phyloP scores from a whole-genome alignment of 2,888 invertebrate genomes.

The Biston betularia region DNA sequence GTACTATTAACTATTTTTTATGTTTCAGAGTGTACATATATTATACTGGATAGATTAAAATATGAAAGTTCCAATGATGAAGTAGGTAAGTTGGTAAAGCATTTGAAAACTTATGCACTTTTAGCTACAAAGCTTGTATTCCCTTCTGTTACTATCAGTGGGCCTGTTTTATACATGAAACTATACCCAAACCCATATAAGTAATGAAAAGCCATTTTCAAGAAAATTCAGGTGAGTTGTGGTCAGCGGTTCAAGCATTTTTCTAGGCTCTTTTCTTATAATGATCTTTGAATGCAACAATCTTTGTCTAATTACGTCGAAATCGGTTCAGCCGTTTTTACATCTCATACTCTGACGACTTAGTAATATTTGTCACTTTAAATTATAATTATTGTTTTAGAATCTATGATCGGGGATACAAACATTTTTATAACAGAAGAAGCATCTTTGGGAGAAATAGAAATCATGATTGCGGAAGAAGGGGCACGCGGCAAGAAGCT shows the following conservation, averaged over 20 bases:
- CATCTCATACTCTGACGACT: no score
- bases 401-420: constrained; percentile 97
- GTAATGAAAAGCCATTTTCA: no score
- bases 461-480: constrained; percentile 97
- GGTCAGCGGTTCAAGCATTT: no score
- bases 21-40: constrained; percentile 95
- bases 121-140: no score
- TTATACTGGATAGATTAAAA: constrained; percentile 89
- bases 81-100: constrained; percentile 79
- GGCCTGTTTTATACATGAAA: no score
- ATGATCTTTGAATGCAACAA: no score
- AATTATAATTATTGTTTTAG: constrained; percentile 67
- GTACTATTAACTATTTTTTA: background rate
- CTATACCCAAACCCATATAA: no score
- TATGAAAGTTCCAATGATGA: constrained; percentile 61
- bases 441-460: constrained; percentile 89
- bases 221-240: no score
- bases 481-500: constrained; percentile 89
- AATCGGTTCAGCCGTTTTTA: background rate
- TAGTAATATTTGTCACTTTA: no score
- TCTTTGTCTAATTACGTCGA: background rate
- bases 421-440: constrained; percentile 92
- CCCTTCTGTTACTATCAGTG: no score
- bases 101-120: no score
- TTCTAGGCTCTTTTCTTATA: no score